Percentiles rank a stretch among this genome's conserved stretches.
These are phyloP conservation scores for Sebastes matsubarae DNA, from an alignment of 2,797 vertebrate genomes.

Conservation along the genomic window DNA sequence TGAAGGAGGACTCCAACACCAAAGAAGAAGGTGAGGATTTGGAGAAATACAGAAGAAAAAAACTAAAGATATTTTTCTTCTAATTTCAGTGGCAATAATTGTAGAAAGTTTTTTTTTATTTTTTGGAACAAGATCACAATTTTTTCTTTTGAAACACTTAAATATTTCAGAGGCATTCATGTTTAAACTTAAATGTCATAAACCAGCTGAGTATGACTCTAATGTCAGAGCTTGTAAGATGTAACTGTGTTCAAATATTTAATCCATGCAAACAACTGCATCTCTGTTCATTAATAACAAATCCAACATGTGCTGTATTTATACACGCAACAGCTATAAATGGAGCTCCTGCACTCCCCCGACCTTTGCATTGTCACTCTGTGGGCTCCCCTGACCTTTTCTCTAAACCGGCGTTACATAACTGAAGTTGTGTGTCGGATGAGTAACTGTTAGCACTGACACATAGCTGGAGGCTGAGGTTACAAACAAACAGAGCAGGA, in stretches of 20 bases:
- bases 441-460: background rate
- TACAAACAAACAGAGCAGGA: constrained; percentile 22
- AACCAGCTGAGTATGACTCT: background rate
- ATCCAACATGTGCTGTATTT: background rate
- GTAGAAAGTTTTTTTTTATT: background rate
- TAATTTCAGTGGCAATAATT: background rate
- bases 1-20: constrained; percentile 30
- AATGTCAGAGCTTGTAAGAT: background rate
- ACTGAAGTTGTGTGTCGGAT: constrained; percentile 36
- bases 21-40: constrained; percentile 58
- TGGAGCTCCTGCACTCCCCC: background rate
- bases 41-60: background rate
- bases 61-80: background rate
- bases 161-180: background rate
- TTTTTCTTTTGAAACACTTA: background rate
- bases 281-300: background rate
- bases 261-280: background rate
- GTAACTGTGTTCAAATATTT: background rate
- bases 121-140: background rate
- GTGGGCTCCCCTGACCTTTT: constrained; percentile 63
- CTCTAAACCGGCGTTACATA: constrained; percentile 32
- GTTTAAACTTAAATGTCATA: background rate
- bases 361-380: background rate
- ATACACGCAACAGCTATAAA: background rate
- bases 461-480: background rate